Evolutionary conservation across 2,888 invertebrate species (phyloP).

Genomic region (Drosophila prostipennis): DNA sequence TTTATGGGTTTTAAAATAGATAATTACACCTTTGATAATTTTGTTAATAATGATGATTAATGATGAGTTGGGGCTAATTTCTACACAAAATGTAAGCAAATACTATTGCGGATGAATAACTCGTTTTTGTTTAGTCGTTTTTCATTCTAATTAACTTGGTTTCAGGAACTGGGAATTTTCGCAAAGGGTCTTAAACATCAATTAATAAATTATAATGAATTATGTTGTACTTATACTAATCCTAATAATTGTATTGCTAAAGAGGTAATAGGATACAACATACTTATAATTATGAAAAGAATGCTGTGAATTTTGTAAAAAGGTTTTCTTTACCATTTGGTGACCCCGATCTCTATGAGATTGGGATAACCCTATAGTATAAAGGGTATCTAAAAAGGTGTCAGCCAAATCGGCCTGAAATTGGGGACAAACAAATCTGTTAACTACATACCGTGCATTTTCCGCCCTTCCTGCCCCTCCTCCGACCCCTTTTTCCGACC

Average conservation of each 20-base stretch:
- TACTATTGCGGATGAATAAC: not conserved
- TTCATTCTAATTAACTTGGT: not conserved
- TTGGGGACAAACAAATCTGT: constrained; percentile 24
- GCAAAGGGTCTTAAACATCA: not conserved
- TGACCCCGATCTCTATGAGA: not conserved
- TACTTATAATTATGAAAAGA: not conserved
- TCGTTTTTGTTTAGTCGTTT: not conserved
- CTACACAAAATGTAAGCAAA: not conserved
- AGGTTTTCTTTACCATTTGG: not conserved
- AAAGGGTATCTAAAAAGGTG: constrained; percentile 18
- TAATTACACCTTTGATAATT: not conserved
- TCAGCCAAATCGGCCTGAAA: constrained; percentile 14
- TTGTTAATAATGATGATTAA: not conserved
- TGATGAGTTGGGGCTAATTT: not conserved
- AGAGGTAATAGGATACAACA: not conserved
- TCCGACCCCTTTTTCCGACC: not conserved
- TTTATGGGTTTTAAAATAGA: not conserved
- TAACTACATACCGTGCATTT: constrained; percentile 13
- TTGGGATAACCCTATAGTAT: not conserved
- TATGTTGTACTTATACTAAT: not conserved
- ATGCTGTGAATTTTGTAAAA: not conserved
- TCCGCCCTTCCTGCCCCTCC: not conserved
- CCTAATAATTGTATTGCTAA: no score
- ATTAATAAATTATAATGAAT: not conserved
- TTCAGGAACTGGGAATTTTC: not conserved